Conservation (phyloP, 2,888 invertebrate genomes). For the Tortrix viridana region DNA sequence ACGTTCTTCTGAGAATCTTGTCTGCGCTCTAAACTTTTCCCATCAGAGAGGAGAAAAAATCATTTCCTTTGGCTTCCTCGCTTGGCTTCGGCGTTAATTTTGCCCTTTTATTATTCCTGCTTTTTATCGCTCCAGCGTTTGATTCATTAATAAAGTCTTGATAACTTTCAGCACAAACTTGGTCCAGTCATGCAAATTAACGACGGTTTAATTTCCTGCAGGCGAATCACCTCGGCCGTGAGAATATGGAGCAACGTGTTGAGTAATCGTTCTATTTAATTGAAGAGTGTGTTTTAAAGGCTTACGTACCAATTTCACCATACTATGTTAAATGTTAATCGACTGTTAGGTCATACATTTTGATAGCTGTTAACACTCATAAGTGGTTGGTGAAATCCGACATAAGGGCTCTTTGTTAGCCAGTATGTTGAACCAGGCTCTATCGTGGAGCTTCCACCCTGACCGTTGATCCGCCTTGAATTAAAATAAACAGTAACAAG, state of each 20-base stretch:
- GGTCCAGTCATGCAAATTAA: constrained; percentile 51
- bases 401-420: no score
- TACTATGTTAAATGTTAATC: no score
- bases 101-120: constrained; percentile 48
- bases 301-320: no score
- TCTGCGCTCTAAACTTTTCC: constrained; percentile 56
- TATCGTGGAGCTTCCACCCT: no score
- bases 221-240: constrained; percentile 20
- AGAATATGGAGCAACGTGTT: neutral
- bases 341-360: no score
- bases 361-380: no score
- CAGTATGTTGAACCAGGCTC: no score
- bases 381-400: no score
- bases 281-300: no score
- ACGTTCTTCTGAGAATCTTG: constrained; percentile 55
- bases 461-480: no score
- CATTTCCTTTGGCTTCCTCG: constrained; percentile 54
- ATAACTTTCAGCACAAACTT: constrained; percentile 50
- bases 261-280: no score
- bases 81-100: constrained; percentile 47
- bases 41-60: constrained; percentile 55
- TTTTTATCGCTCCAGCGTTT: constrained; percentile 53
- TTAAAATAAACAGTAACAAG: no score
- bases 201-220: constrained; percentile 41
- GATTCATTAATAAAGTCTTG: constrained; percentile 54